Base-by-base conservation (phyloP, 30 jellyfish, hydroid and myxozoan species). In the Calvadosia cruxmelitensis region DNA sequence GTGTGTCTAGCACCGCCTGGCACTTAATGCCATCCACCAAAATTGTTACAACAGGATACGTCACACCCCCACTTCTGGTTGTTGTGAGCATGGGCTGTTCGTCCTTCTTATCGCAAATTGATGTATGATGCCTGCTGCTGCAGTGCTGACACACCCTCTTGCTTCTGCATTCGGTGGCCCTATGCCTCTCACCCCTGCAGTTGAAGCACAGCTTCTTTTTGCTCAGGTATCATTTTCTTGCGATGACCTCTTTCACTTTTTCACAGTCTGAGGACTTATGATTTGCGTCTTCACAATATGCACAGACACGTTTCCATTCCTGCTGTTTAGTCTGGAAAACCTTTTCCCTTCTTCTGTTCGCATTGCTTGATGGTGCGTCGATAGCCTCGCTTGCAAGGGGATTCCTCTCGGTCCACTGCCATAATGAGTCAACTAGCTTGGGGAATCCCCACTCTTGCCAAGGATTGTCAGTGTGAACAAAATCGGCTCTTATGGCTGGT, bases 381-480 rank as follows among this genome's bases (percentile, higher is more conserved):
- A 63, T 78, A 24, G 68, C 83, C 0, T 67, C 74, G 27, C 26
- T 34, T 36, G 63, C 73, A 49, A 69, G 7, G n/a, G 78, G 84
- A 32, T 78, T 69, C 52, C 92, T 69, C 26, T 69, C 84, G 1
- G 70, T 65, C 84, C 92, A 70, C 32, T 50, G 72, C 28, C 73
- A 34, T 0, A 70, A 31, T n/a, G 84, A 77, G 29, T 70, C 73
- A 32, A 78, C 67, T 64, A 78, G 72, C 52, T 78, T 71, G 29
- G 24, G 67, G 67, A 78, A 78, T 36, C 70, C 68, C 84, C 92
- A 70, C 32, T 70, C 33, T 63, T 78, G 63, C 92, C 92, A 78
- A 2, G 33, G 33, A 48, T 74, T 53, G 53, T 78, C 92, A 23
- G 66, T 36, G 63, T 78, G 53, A 10, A 67, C 71, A 27, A 70